Conservation (phyloP, 2,888 invertebrate species). For the Xestia xanthographa region DNA sequence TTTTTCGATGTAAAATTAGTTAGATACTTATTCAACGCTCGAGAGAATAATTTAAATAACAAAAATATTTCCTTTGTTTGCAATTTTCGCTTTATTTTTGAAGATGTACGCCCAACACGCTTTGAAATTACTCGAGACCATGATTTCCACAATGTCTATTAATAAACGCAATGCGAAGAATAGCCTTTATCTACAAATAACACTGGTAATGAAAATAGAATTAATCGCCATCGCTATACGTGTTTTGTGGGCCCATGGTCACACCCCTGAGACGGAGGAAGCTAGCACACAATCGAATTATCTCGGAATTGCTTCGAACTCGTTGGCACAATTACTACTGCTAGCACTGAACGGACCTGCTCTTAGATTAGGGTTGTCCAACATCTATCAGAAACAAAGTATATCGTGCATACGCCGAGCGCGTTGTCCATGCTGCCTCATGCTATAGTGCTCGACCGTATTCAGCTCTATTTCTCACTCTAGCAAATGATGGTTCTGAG, state of each 20-base stretch:
- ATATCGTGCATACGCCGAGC: background rate
- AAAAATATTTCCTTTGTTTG: background rate
- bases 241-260: background rate
- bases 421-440: background rate
- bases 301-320: constrained; percentile 39
- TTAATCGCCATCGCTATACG: background rate
- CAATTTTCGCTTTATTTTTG: background rate
- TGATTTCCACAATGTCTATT: no score
- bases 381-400: background rate
- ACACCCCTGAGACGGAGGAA: background rate
- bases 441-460: no score
- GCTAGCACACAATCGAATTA: constrained; percentile 54
- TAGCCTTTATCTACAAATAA: background rate
- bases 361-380: background rate
- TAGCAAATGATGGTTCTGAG: no score
- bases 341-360: background rate
- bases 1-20: background rate
- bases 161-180: background rate
- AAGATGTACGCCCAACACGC: background rate
- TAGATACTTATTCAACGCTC: background rate
- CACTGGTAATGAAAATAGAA: constrained; percentile 1
- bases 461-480: no score
- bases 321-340: constrained; percentile 43
- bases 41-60: constrained; percentile 5
- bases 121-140: background rate